Evolutionary conservation across 2,113 vertebrate genomes (phyloP).

Genomic region (Emydocephalus ijimae): DNA sequence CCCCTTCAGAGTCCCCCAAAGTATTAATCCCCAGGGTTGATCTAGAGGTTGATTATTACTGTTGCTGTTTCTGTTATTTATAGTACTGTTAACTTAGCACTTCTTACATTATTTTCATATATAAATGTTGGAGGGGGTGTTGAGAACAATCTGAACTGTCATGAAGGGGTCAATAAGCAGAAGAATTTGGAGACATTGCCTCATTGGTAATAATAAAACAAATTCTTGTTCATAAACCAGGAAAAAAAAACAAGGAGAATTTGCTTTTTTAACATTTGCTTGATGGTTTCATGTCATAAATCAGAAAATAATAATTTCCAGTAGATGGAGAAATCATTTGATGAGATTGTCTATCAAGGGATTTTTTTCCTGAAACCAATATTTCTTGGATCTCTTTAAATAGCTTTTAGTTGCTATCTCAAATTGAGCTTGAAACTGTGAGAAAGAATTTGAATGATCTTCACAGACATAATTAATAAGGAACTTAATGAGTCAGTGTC

Average conservation of each 20-base stretch:
- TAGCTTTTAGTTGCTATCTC: constrained; percentile 56
- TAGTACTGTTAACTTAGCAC: not conserved
- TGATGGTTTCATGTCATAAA: constrained; percentile 29
- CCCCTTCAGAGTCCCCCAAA: not conserved
- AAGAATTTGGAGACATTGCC: not conserved
- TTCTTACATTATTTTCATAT: not conserved
- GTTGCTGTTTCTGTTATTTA: not conserved
- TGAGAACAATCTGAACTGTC: not conserved
- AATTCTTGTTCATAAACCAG: constrained; percentile 44
- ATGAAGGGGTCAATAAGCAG: not conserved
- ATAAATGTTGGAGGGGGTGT: not conserved
- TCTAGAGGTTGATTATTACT: not conserved
- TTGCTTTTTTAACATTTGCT: constrained; percentile 23
- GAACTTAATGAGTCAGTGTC: constrained; percentile 71
- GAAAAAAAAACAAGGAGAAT: constrained; percentile 26
- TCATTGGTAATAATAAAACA: constrained; percentile 14
- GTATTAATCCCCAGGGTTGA: not conserved
- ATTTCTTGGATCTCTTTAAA: constrained; percentile 55
- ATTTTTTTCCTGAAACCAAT: not conserved
- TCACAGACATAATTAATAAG: constrained; percentile 69
- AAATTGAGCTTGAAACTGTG: constrained; percentile 57
- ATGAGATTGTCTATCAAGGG: constrained; percentile 37
- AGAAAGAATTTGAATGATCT: constrained; percentile 62
- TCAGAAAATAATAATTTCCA: constrained; percentile 47
- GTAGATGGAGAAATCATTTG: constrained; percentile 28